Evolutionary conservation across 30 jellyfish, hydroid and myxozoan genomes (phyloP).

Genomic region (Nemopilema nomurai): DNA sequence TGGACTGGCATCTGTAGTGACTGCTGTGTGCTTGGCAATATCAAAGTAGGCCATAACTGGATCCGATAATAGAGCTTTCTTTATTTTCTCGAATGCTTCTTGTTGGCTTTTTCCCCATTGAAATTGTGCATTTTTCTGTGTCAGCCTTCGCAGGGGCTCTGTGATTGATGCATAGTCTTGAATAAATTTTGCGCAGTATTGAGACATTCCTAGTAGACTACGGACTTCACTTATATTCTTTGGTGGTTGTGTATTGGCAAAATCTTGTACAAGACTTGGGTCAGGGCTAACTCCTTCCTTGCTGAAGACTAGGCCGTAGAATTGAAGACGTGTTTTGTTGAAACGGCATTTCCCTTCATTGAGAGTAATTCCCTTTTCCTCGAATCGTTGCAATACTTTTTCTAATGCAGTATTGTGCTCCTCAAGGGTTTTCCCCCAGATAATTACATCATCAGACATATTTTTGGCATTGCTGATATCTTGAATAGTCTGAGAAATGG

Average conservation of each 20-base stretch:
- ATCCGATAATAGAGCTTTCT: background rate
- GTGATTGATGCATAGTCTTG: constrained; percentile 12
- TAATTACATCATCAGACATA: background rate
- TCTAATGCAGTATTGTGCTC: constrained; percentile 6
- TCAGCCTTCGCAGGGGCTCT: constrained; percentile 4
- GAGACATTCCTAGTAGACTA: constrained; percentile 7
- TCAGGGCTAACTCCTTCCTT: constrained; percentile 64
- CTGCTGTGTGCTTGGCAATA: constrained; percentile 3
- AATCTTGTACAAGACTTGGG: constrained; percentile 61
- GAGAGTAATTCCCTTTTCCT: constrained; percentile 1
- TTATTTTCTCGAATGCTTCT: constrained; percentile 38
- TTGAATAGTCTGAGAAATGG: background rate
- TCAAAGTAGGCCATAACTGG: constrained; percentile 45
- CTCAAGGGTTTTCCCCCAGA: background rate
- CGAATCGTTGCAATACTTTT: background rate
- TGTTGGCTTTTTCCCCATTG: constrained; percentile 26
- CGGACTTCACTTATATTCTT: constrained; percentile 16
- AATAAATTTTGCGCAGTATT: background rate
- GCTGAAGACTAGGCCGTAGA: constrained; percentile 62
- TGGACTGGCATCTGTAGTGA: constrained; percentile 51
- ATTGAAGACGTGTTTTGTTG: constrained; percentile 55
- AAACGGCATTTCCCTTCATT: constrained; percentile 61
- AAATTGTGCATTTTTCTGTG: constrained; percentile 19
- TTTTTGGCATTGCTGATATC: background rate
- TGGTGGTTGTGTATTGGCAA: constrained; percentile 54